These are phyloP conservation scores for Chymomyza costata DNA, from an alignment of 1,140 invertebrate species.

Conservation along the genomic window DNA sequence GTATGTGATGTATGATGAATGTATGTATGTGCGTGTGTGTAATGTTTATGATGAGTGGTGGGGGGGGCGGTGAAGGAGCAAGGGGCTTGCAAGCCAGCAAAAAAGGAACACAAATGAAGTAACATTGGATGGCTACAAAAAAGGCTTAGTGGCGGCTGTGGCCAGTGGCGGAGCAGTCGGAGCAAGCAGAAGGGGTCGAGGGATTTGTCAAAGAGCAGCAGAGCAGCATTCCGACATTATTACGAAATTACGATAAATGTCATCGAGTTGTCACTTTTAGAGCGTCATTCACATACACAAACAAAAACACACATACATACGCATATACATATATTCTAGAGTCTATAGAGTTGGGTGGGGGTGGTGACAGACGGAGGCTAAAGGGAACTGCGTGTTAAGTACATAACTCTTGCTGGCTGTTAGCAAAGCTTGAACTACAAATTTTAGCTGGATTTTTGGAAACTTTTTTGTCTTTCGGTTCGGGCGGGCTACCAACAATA, in stretches of 20 bases:
- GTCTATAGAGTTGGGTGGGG: no score
- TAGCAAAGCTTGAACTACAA: no score
- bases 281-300: not conserved
- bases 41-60: no score
- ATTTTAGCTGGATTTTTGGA: no score
- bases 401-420: no score
- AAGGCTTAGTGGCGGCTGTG: not conserved
- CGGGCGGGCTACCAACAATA: no score
- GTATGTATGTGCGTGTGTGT: not conserved
- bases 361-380: not conserved
- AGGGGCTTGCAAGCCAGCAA: not conserved
- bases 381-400: not conserved
- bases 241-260: conserved; percentile 31
- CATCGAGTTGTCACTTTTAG: conserved; percentile 18
- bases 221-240: conserved; percentile 9
- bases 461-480: no score
- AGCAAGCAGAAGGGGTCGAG: not conserved
- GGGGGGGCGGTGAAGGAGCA: conserved; percentile 1
- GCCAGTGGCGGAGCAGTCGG: not conserved
- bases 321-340: not conserved
- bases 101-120: no score
- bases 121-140: not conserved
- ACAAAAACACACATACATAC: not conserved
- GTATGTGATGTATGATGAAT: not conserved
- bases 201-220: not conserved